Evolutionary conservation across 2,797 vertebrate genomes (phyloP).

Genomic region (Spinus olivaceus): DNA sequence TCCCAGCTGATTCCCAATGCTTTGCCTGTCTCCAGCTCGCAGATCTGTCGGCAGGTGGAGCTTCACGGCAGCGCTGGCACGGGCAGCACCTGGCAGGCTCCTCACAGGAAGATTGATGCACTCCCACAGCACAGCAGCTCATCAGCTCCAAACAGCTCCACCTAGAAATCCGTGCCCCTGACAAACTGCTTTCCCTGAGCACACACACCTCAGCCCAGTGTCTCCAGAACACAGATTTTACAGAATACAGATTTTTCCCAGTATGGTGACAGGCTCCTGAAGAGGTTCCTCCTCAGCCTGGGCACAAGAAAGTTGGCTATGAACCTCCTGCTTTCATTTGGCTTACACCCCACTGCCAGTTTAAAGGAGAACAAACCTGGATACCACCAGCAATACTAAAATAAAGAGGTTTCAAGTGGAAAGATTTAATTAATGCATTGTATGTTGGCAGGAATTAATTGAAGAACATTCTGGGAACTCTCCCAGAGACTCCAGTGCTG

Average conservation of each 20-base stretch:
- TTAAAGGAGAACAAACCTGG: neutral
- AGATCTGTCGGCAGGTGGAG: neutral
- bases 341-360: neutral
- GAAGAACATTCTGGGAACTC: neutral
- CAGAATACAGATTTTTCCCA: neutral
- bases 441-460: neutral
- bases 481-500: neutral
- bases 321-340: neutral
- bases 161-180: neutral
- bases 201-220: rapidly evolving
- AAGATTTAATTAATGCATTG: neutral
- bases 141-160: neutral
- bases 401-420: neutral
- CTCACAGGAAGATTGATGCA: neutral
- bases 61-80: neutral
- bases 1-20: rapidly evolving
- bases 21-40: neutral
- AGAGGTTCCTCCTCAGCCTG: neutral
- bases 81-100: neutral
- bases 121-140: neutral
- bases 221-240: neutral
- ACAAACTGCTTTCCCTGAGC: neutral
- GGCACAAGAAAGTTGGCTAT: neutral
- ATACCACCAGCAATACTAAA: neutral
- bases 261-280: neutral